Evolutionary conservation across 2,888 invertebrate genomes (phyloP).

Genomic region (Petrolisthes cinctipes): DNA sequence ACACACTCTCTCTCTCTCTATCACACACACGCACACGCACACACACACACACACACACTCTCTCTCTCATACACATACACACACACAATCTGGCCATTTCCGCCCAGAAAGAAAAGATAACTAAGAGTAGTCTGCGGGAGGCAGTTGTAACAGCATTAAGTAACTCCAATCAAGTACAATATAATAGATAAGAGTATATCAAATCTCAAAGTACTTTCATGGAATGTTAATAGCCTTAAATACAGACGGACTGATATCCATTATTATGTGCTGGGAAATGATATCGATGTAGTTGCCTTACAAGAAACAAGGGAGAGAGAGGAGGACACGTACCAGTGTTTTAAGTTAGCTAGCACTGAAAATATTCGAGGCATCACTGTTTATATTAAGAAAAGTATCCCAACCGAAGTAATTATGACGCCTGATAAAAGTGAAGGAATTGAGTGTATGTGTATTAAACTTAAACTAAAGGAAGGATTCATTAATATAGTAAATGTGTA

Average conservation of each 20-base stretch:
- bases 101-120: too few relatives aligned
- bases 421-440: not conserved
- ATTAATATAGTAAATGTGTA: not conserved
- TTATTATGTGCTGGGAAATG: not conserved
- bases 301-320: not conserved
- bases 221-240: conserved; percentile 1
- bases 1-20: too few relatives aligned
- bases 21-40: too few relatives aligned
- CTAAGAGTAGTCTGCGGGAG: too few relatives aligned
- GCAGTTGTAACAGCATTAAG: too few relatives aligned
- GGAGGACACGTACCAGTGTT: not conserved
- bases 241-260: not conserved
- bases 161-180: too few relatives aligned
- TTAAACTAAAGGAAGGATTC: not conserved
- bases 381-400: not conserved
- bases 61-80: too few relatives aligned
- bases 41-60: too few relatives aligned
- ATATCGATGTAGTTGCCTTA: not conserved
- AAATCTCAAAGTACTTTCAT: not conserved
- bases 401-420: not conserved
- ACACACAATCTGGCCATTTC: too few relatives aligned
- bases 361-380: not conserved
- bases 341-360: not conserved
- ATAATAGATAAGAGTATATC: not conserved
- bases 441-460: not conserved